A percentile compares a stretch with the other conserved stretches of the same genome.
phyloP scores from a whole-genome alignment of 2,113 vertebrate species.

The Dromaius novaehollandiae region DNA sequence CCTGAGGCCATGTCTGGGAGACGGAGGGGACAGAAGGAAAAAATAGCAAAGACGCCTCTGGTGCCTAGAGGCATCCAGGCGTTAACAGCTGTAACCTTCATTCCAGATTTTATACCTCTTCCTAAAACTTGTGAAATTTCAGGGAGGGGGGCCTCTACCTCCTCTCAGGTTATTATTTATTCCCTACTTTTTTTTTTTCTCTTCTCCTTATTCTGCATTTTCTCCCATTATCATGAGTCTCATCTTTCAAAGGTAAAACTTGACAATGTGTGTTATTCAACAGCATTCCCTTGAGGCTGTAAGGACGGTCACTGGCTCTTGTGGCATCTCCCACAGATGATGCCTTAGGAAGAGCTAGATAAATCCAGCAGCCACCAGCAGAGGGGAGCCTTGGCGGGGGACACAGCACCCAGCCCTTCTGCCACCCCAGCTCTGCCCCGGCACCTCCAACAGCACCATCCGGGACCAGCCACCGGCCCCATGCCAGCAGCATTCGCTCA shows the following conservation, averaged over 20 bases:
- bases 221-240: background rate
- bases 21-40: background rate
- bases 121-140: background rate
- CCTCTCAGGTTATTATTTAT: background rate
- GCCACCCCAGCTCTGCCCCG: background rate
- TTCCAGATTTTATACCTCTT: background rate
- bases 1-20: background rate
- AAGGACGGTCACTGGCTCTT: background rate
- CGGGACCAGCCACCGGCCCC: background rate
- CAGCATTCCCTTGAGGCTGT: background rate
- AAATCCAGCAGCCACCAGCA: background rate
- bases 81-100: background rate
- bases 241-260: accelerated
- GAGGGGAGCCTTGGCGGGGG: background rate
- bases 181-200: accelerated
- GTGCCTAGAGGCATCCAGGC: background rate
- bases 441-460: background rate
- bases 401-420: background rate
- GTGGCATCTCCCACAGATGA: background rate
- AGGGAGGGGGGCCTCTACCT: background rate
- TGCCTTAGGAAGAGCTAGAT: background rate
- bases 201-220: background rate
- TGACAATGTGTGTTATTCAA: background rate
- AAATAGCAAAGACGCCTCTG: background rate
- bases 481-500: accelerated